Evolutionary conservation across 2,113 vertebrate genomes (phyloP).

Genomic region (Nycticorax nycticorax): DNA sequence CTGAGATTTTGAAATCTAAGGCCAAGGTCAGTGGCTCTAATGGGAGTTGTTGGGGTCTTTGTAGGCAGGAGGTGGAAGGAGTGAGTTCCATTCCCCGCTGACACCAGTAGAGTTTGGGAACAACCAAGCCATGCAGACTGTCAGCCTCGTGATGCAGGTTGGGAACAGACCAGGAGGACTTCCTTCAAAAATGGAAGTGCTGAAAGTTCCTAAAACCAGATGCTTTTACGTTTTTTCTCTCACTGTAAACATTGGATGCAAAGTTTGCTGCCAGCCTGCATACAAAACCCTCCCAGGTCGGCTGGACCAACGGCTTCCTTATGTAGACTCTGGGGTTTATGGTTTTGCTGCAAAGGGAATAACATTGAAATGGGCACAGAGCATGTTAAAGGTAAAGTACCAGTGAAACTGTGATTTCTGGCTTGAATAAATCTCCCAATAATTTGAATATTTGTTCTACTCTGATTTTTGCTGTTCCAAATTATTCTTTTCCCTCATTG

Average conservation of each 20-base stretch:
- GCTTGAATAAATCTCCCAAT: background rate
- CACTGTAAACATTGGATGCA: background rate
- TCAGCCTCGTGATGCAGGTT: background rate
- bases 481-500: background rate
- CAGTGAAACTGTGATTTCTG: background rate
- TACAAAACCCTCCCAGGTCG: background rate
- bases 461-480: background rate
- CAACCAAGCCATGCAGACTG: background rate
- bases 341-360: background rate
- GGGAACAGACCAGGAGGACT: background rate
- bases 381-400: background rate
- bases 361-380: background rate
- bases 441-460: background rate
- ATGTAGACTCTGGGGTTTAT: background rate
- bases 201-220: background rate
- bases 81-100: background rate
- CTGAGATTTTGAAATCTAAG: constrained; percentile 34
- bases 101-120: background rate
- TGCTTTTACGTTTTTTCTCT: background rate
- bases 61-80: constrained; percentile 12
- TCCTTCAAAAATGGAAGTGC: background rate
- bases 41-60: background rate
- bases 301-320: background rate
- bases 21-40: background rate
- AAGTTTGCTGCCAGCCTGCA: background rate